phyloP scores from a whole-genome alignment of 2,113 vertebrate species.

The Salvator merianae region DNA sequence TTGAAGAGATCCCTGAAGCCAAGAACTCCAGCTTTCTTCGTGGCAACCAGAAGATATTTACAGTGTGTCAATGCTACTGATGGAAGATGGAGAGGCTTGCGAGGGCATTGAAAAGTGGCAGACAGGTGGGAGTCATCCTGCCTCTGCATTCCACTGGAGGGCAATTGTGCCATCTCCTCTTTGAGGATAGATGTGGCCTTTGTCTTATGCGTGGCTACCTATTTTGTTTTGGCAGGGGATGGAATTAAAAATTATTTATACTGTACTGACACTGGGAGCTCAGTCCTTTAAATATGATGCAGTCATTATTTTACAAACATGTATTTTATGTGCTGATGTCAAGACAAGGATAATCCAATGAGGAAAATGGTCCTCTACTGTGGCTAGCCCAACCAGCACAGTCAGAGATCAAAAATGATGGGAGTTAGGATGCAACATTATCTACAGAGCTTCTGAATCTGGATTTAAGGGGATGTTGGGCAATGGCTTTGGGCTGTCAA shows the following conservation, averaged over 20 bases:
- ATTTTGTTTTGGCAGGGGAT: background rate
- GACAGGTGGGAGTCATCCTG: no score
- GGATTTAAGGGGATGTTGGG: background rate
- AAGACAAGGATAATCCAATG: background rate
- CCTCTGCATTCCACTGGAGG: no score
- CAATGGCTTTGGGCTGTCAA: background rate
- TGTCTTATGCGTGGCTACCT: background rate
- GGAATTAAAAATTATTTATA: no score
- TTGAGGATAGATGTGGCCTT: no score
- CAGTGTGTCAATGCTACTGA: no score
- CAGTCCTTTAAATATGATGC: background rate
- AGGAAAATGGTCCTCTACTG: background rate
- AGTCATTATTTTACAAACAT: background rate
- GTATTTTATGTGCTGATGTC: background rate
- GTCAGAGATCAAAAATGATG: background rate
- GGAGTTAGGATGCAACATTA: background rate
- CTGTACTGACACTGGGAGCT: background rate
- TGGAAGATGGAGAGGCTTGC: no score
- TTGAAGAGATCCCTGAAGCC: no score
- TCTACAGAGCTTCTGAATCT: background rate
- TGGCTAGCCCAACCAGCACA: no score
- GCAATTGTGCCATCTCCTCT: no score
- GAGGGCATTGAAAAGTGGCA: no score
- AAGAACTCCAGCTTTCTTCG: no score
- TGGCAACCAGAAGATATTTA: no score